Conservation (phyloP, 2,888 invertebrate genomes). For the Agonopterix arenella region DNA sequence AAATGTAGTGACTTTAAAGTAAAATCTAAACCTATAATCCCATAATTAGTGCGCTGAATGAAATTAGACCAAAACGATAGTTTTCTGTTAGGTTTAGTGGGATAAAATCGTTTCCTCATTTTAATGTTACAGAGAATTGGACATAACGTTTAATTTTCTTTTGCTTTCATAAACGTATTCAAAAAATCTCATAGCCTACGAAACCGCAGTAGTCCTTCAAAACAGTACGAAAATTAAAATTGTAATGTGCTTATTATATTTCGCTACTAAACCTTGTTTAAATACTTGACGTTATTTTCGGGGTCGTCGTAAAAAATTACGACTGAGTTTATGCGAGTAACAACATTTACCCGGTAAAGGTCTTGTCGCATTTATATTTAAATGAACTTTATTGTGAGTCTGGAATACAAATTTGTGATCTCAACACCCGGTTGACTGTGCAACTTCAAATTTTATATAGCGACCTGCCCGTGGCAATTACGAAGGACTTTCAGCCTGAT, state of each 20-base stretch:
- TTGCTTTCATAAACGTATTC: too few species aligned
- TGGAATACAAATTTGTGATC: conserved; percentile 68
- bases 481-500: conserved; percentile 15
- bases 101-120: too few species aligned
- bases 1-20: too few species aligned
- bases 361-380: conserved; percentile 69
- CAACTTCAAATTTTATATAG: conserved; percentile 39
- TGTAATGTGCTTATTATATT: conserved; percentile 32
- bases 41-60: too few species aligned
- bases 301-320: conserved; percentile 55
- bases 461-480: conserved; percentile 24
- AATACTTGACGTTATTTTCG: conserved; percentile 42
- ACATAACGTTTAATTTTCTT: too few species aligned
- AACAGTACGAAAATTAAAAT: conserved; percentile 16
- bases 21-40: too few species aligned
- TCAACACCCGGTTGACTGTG: conserved; percentile 42
- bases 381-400: conserved; percentile 65
- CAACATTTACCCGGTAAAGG: conserved; percentile 55
- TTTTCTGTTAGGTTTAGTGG: too few species aligned
- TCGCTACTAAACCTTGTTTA: conserved; percentile 40
- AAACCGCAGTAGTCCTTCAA: background rate
- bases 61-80: too few species aligned
- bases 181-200: background rate
- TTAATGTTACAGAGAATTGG: too few species aligned
- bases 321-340: conserved; percentile 49